A percentile compares a stretch with the other conserved stretches of the same genome.
phyloP scores from a whole-genome alignment of 1,140 invertebrate genomes.

The Coptotermes formosanus region DNA sequence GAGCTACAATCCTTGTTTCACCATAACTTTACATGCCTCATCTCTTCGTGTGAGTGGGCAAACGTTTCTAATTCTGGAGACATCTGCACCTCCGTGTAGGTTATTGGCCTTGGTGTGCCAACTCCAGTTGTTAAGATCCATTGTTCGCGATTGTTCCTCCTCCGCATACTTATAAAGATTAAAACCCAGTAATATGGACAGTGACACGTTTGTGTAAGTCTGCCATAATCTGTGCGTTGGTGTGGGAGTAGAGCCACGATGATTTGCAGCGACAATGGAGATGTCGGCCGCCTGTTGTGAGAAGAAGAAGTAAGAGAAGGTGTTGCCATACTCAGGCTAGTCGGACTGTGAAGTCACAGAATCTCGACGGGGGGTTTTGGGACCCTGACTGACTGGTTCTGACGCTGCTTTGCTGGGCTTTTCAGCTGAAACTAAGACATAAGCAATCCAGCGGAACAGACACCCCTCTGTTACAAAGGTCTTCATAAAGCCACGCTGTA shows the following conservation, averaged over 20 bases:
- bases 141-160: background rate
- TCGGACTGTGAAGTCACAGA: background rate
- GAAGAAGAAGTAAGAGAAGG: background rate
- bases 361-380: slow-evolving; percentile 13
- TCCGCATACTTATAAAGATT: background rate
- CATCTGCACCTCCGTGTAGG: background rate
- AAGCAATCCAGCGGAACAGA: no score
- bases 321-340: background rate
- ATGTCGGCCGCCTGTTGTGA: slow-evolving; percentile 1
- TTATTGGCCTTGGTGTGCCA: background rate
- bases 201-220: background rate
- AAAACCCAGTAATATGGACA: background rate
- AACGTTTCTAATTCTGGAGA: background rate
- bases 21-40: no score
- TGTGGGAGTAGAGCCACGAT: background rate
- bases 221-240: background rate
- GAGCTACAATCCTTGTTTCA: no score
- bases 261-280: slow-evolving; percentile 3
- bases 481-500: no score
- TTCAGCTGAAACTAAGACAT: background rate
- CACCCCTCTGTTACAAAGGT: no score
- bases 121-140: no score
- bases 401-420: background rate
- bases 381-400: background rate
- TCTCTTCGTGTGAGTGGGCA: no score